phyloP scores from a whole-genome alignment of 2,888 invertebrate species.

The Drosophila barbarae region DNA sequence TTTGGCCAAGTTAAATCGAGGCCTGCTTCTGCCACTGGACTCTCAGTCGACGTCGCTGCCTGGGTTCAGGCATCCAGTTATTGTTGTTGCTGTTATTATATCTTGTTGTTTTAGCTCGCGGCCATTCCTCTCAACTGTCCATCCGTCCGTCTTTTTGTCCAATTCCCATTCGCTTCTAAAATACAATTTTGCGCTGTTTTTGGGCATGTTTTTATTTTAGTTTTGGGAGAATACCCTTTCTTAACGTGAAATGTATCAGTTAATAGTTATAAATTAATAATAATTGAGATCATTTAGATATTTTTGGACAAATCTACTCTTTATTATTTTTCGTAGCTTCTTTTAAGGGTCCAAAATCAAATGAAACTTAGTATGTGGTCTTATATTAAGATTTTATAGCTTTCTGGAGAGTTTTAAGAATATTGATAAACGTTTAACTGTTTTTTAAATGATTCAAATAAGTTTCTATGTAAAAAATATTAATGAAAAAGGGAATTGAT shows the following conservation, averaged over 20 bases:
- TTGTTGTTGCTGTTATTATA: slow-evolving; percentile 14
- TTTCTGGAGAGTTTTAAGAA: background rate
- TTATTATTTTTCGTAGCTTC: no score
- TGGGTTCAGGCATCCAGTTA: slow-evolving; percentile 27
- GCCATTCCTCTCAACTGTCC: slow-evolving; percentile 36
- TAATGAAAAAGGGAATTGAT: background rate
- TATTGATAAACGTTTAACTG: no score
- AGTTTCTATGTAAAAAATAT: no score
- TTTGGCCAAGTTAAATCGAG: slow-evolving; percentile 30
- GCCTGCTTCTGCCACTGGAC: slow-evolving; percentile 21
- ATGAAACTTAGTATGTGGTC: background rate
- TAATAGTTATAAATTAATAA: background rate
- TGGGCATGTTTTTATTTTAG: slow-evolving; percentile 30
- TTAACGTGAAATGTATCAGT: background rate
- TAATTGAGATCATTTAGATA: background rate
- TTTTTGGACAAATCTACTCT: background rate
- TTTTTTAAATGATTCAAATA: background rate
- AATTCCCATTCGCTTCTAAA: slow-evolving; percentile 53
- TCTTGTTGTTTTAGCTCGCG: slow-evolving; percentile 31
- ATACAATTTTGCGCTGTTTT: slow-evolving; percentile 47
- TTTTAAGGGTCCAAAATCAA: background rate
- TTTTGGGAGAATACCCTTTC: slow-evolving; percentile 12
- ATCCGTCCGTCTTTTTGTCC: slow-evolving; percentile 6
- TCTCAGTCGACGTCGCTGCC: slow-evolving; percentile 16
- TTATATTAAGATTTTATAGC: background rate